Conservation (phyloP, 2,888 invertebrate species). For the Tridacna crocea region DNA sequence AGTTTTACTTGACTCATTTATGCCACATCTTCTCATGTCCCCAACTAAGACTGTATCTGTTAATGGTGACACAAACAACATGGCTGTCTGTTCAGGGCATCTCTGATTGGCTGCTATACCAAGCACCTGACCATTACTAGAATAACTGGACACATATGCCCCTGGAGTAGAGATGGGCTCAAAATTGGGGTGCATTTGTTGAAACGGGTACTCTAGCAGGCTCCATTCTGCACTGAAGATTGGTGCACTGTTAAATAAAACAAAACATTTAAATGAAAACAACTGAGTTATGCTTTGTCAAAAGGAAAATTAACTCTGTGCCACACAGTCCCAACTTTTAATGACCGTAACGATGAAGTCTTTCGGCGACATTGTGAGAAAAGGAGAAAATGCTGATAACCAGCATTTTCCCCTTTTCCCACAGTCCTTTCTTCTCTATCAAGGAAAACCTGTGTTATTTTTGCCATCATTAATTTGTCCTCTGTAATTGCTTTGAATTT, state of each 20-base stretch:
- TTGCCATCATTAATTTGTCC: too few species aligned
- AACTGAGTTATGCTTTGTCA: too few species aligned
- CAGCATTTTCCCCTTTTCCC: too few species aligned
- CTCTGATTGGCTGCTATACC: conserved; percentile 82
- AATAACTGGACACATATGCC: conserved; percentile 73
- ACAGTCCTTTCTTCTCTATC: too few species aligned
- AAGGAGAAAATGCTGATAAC: too few species aligned
- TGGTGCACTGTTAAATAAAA: conserved; percentile 60
- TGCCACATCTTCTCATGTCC: conserved; percentile 76
- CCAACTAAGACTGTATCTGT: conserved; percentile 78
- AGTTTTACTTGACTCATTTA: conserved; percentile 63
- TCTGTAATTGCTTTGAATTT: too few species aligned
- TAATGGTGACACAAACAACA: conserved; percentile 80
- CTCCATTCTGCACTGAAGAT: conserved; percentile 74
- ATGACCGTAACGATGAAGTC: too few species aligned
- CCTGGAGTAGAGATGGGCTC: conserved; percentile 73
- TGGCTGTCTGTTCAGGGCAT: conserved; percentile 70
- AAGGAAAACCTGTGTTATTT: too few species aligned
- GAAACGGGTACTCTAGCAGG: conserved; percentile 71
- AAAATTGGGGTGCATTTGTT: conserved; percentile 69
- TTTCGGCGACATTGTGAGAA: too few species aligned
- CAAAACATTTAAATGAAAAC: too few species aligned
- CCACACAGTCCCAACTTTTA: too few species aligned
- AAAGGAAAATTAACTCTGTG: too few species aligned
- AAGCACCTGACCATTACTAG: conserved; percentile 79